These are phyloP conservation scores for Mormyrus hasselquistii DNA, from an alignment of 2,797 vertebrate genomes.

Conservation along the genomic window DNA sequence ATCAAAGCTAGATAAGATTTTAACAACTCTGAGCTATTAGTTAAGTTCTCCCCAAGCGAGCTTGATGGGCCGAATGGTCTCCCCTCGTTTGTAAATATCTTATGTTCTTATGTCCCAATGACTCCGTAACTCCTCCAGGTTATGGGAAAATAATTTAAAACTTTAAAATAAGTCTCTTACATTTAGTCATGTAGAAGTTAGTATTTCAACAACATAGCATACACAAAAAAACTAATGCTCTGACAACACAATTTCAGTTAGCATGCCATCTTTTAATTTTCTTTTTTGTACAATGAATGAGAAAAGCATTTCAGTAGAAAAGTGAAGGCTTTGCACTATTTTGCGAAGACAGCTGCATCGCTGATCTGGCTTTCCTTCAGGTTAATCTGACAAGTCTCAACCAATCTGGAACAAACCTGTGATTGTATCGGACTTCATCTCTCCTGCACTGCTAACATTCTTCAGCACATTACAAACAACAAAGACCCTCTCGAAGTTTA, in stretches of 20 bases:
- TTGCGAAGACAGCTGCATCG: not conserved
- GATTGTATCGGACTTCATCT: not conserved
- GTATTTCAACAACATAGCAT: conserved; percentile 39
- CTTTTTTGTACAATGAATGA: conserved; percentile 42
- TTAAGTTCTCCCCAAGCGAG: too few relatives aligned
- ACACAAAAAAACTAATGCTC: not conserved
- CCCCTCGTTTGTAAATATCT: too few relatives aligned
- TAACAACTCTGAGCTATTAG: too few relatives aligned
- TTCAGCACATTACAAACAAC: not conserved
- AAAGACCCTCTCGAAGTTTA: not conserved
- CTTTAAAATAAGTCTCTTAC: not conserved
- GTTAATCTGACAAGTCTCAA: not conserved
- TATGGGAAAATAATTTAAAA: not conserved
- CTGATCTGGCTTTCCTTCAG: conserved; percentile 6
- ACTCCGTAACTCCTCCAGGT: not conserved
- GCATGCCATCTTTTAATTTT: conserved; percentile 39
- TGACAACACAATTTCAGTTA: not conserved
- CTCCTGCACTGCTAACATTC: not conserved
- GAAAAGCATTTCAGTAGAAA: conserved; percentile 29
- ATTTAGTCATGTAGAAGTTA: conserved; percentile 31
- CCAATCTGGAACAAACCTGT: not conserved
- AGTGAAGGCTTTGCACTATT: conserved; percentile 25
- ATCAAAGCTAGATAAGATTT: too few relatives aligned
- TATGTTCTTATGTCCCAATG: not conserved
- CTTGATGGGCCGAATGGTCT: too few relatives aligned